Base-by-base conservation (phyloP, 2,797 vertebrate genomes). In the Tapera naevia region DNA sequence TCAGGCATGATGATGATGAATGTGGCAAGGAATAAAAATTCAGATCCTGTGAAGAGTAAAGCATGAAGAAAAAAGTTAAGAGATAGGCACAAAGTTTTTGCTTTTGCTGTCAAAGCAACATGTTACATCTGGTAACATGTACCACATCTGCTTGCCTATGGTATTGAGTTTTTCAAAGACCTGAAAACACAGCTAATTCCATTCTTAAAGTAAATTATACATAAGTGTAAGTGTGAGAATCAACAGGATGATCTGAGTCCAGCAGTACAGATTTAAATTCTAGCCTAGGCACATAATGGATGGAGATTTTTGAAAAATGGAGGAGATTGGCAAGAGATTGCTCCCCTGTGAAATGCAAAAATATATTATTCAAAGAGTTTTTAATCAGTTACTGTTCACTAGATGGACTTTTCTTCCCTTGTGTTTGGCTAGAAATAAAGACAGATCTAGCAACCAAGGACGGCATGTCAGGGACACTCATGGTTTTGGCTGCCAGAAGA, bases 371-470 rank as follows among this genome's bases (percentile, higher is more conserved):
- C 19, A 54, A 69, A 64, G 46, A 32, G n/a, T 1, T 66, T 65
- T 18, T 45, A 24, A 24, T 48, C 64, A 14, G 4, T 69, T 80
- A n/a, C 6, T 53, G 23, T 60, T 93, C 27, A n/a, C 46, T 57
- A n/a, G 2, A 3, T 61, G 54, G 50, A 54, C 41, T 27, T 75
- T 22, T 64, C 33, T 18, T 56, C 46, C 13, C 7, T 16, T 64
- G 71, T 70, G 10, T 72, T 71, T 85, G 21, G 46, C 9, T n/a
- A 62, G 28, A 66, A 76, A n/a, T 37, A 37, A 60, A 43, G 14
- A 54, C 10, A n/a, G 19, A 32, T 64, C 50, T 19, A 66, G 13
- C 1, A 3, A 46, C 10, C 0, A 2, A 28, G 51, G 53, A 11
- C 5, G 41, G 21, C 3, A 5, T 19, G 8, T 39, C 51, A 87